Conservation (phyloP, 2,888 invertebrate species). For the Ptycholaimellus sp. region DNA sequence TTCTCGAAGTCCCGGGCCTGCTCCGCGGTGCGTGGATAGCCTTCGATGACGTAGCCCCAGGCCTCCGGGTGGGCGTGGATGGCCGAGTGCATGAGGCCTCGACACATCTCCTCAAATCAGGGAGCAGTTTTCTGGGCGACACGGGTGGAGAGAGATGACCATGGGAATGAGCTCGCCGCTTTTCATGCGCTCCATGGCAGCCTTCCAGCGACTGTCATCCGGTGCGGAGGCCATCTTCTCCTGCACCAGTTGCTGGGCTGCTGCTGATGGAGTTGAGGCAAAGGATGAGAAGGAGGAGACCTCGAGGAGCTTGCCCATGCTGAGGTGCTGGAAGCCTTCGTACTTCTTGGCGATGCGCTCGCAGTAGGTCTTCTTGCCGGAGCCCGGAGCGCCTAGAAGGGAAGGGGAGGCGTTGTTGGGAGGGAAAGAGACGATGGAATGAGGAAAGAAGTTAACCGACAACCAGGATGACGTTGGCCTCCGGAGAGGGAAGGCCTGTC, state of each 20-base stretch:
- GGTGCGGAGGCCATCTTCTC: constrained; percentile 19
- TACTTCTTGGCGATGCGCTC: constrained; percentile 19
- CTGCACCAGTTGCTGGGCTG: too few species aligned
- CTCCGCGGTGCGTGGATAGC: constrained; percentile 28
- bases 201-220: constrained; percentile 19
- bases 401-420: too few species aligned
- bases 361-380: constrained; percentile 17
- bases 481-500: too few species aligned
- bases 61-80: constrained; percentile 21
- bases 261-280: too few species aligned
- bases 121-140: too few species aligned
- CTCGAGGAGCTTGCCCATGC: constrained; percentile 27
- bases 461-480: too few species aligned
- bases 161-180: constrained; percentile 20
- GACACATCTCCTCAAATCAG: constrained; percentile 27
- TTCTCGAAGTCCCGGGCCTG: constrained; percentile 26
- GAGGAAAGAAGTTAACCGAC: too few species aligned
- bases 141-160: too few species aligned
- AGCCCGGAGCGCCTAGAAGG: constrained; percentile 22
- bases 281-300: too few species aligned
- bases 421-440: too few species aligned
- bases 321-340: constrained; percentile 19
- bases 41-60: constrained; percentile 31
- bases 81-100: constrained; percentile 22
- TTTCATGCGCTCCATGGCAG: constrained; percentile 22